phyloP scores from a whole-genome alignment of 2,797 vertebrate species.

The Sebastes diaconus region DNA sequence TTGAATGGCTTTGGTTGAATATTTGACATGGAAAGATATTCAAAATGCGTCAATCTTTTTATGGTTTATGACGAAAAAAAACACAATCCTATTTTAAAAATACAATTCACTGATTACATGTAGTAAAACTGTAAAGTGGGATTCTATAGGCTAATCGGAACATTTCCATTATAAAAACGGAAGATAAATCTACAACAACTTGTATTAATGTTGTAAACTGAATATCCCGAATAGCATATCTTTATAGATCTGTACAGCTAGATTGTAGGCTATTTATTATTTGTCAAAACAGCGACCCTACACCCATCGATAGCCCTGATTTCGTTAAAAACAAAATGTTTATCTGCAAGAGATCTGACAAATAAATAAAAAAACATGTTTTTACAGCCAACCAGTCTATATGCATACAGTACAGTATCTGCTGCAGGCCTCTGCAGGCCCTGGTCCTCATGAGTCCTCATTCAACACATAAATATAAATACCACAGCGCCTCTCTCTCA shows the following conservation, averaged over 20 bases:
- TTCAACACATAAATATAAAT: not conserved
- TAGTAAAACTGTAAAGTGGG: not conserved
- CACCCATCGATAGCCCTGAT: not conserved
- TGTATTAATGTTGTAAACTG: not conserved
- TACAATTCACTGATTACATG: not conserved
- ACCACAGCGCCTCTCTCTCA: not conserved
- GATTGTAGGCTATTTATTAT: not conserved
- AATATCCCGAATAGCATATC: not conserved
- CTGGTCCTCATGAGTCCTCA: not conserved
- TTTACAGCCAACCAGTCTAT: not conserved
- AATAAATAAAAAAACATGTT: constrained; percentile 41
- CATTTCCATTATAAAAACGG: not conserved
- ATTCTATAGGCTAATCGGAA: not conserved
- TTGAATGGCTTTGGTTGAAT: constrained; percentile 20
- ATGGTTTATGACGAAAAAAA: not conserved
- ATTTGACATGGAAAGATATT: not conserved
- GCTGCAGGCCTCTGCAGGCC: constrained; percentile 39
- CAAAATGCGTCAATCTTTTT: not conserved
- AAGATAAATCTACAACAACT: not conserved
- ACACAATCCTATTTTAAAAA: not conserved
- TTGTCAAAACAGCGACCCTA: not conserved
- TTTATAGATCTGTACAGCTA: not conserved
- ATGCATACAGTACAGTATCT: no score
- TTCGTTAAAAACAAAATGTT: constrained; percentile 30
- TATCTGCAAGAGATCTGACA: not conserved